Percentiles rank a stretch among this genome's conserved stretches.
Evolutionary conservation across 2,113 vertebrate species (phyloP).

Genomic region (Scomber scombrus): DNA sequence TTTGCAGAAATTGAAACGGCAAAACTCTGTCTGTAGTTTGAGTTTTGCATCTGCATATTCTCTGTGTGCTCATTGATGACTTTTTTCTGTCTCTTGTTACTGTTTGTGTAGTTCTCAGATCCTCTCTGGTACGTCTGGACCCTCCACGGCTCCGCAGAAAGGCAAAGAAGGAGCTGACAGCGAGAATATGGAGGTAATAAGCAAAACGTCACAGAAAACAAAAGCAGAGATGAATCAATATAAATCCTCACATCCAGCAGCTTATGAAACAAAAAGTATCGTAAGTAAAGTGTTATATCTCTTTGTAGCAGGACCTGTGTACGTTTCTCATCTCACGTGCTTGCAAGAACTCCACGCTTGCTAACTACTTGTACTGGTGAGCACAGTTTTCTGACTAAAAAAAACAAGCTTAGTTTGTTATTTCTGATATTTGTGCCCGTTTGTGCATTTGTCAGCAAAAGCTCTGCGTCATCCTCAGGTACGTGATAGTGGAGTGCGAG

Average conservation of each 20-base stretch:
- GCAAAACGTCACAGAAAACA: neutral
- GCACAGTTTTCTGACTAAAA: constrained; percentile 29
- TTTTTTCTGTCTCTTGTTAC: neutral
- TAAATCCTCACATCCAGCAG: neutral
- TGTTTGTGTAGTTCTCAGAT: constrained; percentile 90
- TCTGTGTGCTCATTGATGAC: neutral
- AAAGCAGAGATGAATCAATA: neutral
- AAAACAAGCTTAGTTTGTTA: neutral
- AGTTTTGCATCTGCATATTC: neutral
- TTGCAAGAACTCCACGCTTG: constrained; percentile 97
- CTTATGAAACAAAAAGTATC: neutral
- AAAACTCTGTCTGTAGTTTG: neutral
- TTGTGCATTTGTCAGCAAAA: neutral
- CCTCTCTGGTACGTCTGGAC: constrained; percentile 83
- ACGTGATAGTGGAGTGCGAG: constrained; percentile 98
- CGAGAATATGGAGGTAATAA: constrained; percentile 91
- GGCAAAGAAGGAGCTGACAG: constrained; percentile 90
- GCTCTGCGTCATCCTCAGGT: constrained; percentile 83
- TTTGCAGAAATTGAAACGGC: neutral
- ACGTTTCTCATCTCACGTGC: constrained; percentile 98
- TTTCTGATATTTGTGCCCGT: neutral
- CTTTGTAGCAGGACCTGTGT: constrained; percentile 93
- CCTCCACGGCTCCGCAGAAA: constrained; percentile 87
- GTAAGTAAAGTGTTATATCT: constrained; percentile 27
- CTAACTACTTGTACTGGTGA: constrained; percentile 99